Conservation (phyloP, 2,888 invertebrate genomes). For the Caenorhabditis uteleia region DNA sequence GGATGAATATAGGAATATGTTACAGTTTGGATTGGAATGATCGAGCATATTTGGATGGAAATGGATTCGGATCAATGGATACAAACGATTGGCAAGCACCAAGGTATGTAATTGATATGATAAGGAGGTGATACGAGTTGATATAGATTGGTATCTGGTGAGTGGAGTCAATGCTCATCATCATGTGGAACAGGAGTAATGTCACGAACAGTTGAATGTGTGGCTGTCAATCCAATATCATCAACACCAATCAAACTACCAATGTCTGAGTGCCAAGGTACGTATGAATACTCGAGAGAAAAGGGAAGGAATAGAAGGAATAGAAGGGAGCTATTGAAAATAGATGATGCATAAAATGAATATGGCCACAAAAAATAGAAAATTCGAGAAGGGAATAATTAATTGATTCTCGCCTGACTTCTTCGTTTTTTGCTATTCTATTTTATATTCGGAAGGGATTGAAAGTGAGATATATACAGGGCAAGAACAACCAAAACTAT, state of each 20-base stretch:
- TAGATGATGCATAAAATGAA: too few relatives aligned
- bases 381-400: too few relatives aligned
- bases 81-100: slow-evolving; percentile 40
- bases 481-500: slow-evolving; percentile 61
- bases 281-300: not conserved
- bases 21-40: slow-evolving; percentile 55
- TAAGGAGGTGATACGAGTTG: not conserved
- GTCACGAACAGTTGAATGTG: slow-evolving; percentile 52
- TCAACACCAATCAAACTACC: slow-evolving; percentile 62
- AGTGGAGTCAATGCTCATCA: slow-evolving; percentile 52
- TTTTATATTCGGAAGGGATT: too few relatives aligned
- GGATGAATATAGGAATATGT: not conserved
- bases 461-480: slow-evolving; percentile 50
- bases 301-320: not conserved
- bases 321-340: too few relatives aligned
- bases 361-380: too few relatives aligned
- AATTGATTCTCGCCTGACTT: too few relatives aligned
- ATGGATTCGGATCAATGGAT: slow-evolving; percentile 42
- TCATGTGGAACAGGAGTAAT: slow-evolving; percentile 59
- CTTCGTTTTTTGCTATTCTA: too few relatives aligned
- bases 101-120: slow-evolving; percentile 17
- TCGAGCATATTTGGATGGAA: slow-evolving; percentile 46
- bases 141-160: slow-evolving; percentile 47
- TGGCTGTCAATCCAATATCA: slow-evolving; percentile 63
- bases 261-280: slow-evolving; percentile 67